Evolutionary conservation across 2,888 invertebrate genomes (phyloP), one percentile per base, ranked within the genome.

Genomic region (Drosophila ezoana): DNA sequence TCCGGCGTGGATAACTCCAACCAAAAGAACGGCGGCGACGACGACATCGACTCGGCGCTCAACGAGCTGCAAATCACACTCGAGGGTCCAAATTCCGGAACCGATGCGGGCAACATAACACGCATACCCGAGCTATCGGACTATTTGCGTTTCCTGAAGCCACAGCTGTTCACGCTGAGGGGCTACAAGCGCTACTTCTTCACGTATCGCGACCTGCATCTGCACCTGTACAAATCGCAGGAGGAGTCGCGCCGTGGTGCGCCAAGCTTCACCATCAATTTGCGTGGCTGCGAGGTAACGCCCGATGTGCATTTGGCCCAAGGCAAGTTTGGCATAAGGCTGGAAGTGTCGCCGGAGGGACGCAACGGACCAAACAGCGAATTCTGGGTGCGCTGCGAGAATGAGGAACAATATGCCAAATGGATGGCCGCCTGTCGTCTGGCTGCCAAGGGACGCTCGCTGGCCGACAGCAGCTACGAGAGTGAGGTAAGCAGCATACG

Each of bases 391-490:
- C 95, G 98, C 90, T 99, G 99, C 91, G 98, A 98, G 87, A 95
- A 95, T 83, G 97, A 99, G 93, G 96, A 97, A 49, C 98, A 99
- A 91, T 99, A 99, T 93, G 98, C 99, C 11, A 96, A 96, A 90
- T 99, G 99, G 99, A 98, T 99, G 95, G 98, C 99, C 0, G 99
- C 99, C 1, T 98, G 98, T 90, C 95, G 97, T 58, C 93, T 99
- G 72, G 99, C 99, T 0, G 95, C 98, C 2, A 98, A 98, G 92
- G 99, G 99, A 1, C 96, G 99, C 76, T 98, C 99, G 16, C 95
- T 99, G 89, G 99, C 99, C 0, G 99, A 99, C 93, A 96, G 97
- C 75, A 96, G 97, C 1, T 99, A 98, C 93, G 97, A 97, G 73
- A 94, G 95, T 14, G 99, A 99, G 93, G 98, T 98, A 40, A 95